phyloP scores from a whole-genome alignment of 1,140 invertebrate species.

The Philopotamus ludificatus region DNA sequence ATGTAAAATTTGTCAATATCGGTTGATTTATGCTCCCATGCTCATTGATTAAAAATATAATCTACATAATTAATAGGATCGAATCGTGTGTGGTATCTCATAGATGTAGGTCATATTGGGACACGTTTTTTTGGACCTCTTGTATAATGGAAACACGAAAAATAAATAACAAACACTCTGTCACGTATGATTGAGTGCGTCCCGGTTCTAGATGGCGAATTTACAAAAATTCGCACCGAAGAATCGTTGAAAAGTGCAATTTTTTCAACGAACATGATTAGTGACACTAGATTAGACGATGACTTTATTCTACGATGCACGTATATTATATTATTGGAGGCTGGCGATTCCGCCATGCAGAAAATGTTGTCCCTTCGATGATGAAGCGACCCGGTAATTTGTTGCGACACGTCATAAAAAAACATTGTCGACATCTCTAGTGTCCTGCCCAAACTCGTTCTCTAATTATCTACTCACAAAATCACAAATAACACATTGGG shows the following conservation, averaged over 20 bases:
- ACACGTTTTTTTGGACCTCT: neutral
- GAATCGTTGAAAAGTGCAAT: no score
- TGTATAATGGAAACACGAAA: no score
- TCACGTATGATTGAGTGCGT: no score
- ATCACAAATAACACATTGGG: conserved; percentile 12
- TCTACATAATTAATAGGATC: conserved; percentile 1
- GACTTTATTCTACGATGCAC: no score
- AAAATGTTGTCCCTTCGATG: conserved; percentile 23
- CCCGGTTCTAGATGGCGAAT: no score
- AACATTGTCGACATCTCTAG: neutral
- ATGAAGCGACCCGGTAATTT: conserved; percentile 18
- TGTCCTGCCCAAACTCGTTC: neutral
- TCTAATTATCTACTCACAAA: conserved; percentile 14
- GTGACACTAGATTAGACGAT: no score
- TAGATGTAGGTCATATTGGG: neutral
- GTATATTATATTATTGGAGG: no score
- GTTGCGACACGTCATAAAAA: conserved; percentile 12
- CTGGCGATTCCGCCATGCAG: conserved; percentile 10
- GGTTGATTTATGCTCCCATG: conserved; percentile 6
- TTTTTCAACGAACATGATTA: no score
- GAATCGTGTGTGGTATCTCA: conserved; percentile 2
- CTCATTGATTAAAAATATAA: conserved; percentile 1
- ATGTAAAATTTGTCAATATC: no score
- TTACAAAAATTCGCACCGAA: no score
- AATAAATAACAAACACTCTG: no score